Conservation (phyloP, 2,113 vertebrate genomes). For the cattle (Bos taurus) region ARS-UCD2.0 NC_037337.1:87640501-87641000, state of each 20-base stretch:
- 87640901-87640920: background rate
- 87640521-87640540: background rate
- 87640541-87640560: fast-evolving
- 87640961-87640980: background rate
- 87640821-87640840: background rate
- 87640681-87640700: background rate
- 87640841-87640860: background rate
- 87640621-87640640: fast-evolving
- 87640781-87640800: background rate
- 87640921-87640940: background rate
- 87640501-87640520: background rate
- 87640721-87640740: background rate
- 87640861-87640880: background rate
- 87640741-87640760: background rate
- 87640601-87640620: background rate
- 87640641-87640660: background rate
- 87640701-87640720: background rate
- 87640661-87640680: background rate
- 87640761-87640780: background rate
- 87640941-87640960: background rate
- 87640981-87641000: background rate
- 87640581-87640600: background rate
- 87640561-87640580: background rate
- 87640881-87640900: too few species aligned
- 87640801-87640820: background rate